Evolutionary conservation across 2,113 vertebrate species (phyloP).

Genomic region (Tylochromis polylepis): DNA sequence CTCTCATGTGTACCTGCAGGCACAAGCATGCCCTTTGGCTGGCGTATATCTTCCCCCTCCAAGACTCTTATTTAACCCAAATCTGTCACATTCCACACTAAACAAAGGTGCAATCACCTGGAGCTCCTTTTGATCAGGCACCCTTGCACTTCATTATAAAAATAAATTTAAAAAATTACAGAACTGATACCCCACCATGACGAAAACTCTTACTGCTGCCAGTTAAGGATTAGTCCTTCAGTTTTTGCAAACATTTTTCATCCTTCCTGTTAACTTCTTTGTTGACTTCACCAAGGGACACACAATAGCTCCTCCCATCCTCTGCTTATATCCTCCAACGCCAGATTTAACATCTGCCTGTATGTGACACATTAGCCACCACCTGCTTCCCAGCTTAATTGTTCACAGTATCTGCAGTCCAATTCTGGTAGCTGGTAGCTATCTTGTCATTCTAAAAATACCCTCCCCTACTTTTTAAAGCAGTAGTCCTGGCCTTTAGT

Average conservation of each 20-base stretch:
- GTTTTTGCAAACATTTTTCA: not conserved
- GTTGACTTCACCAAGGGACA: not conserved
- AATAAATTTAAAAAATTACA: not conserved
- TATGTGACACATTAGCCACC: slow-evolving; percentile 16
- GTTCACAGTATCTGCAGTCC: slow-evolving; percentile 20
- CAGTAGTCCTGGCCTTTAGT: slow-evolving; percentile 2
- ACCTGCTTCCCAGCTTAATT: slow-evolving; percentile 27
- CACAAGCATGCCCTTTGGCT: not conserved
- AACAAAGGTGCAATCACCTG: slow-evolving; percentile 8
- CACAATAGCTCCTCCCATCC: not conserved
- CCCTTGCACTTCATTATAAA: not conserved
- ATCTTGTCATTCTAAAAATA: slow-evolving; percentile 14
- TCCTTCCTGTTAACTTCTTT: not conserved
- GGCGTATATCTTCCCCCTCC: not conserved
- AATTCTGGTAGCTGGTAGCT: not conserved
- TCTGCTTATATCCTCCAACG: not conserved
- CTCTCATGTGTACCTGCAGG: slow-evolving; percentile 10
- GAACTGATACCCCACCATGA: not conserved
- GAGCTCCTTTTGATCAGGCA: slow-evolving; percentile 6
- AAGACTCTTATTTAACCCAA: slow-evolving; percentile 23
- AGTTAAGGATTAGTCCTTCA: not conserved
- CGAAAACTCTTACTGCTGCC: not conserved
- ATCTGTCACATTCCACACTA: slow-evolving; percentile 38
- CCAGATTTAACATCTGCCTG: slow-evolving; percentile 12
- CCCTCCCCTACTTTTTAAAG: not conserved